These are phyloP conservation scores for Harpegnathos saltator DNA, from an alignment of 1,140 invertebrate genomes.

Conservation along the genomic window DNA sequence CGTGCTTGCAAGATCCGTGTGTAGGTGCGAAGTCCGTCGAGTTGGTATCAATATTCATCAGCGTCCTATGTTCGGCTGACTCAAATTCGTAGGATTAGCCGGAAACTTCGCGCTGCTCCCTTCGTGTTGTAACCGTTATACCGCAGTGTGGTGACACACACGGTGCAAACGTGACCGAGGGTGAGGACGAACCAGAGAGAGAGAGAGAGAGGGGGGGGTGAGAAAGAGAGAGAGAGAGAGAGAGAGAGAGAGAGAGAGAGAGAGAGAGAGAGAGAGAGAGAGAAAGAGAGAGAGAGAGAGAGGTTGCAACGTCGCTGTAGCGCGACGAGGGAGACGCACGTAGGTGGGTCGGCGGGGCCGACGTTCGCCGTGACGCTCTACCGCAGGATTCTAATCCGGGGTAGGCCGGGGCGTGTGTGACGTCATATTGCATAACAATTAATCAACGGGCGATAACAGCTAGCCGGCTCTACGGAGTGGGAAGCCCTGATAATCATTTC, in stretches of 20 bases:
- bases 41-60: slow-evolving; percentile 86
- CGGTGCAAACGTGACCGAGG: background rate
- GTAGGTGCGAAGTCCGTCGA: slow-evolving; percentile 58
- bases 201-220: slow-evolving; percentile 45
- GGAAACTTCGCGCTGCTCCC: slow-evolving; percentile 82
- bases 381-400: slow-evolving; percentile 83
- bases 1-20: slow-evolving; percentile 41
- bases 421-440: slow-evolving; percentile 87
- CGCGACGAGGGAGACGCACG: slow-evolving; percentile 27
- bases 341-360: slow-evolving; percentile 36
- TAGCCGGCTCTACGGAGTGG: slow-evolving; percentile 83
- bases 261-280: slow-evolving; percentile 50
- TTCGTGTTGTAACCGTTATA: slow-evolving; percentile 66
- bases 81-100: slow-evolving; percentile 85
- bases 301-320: slow-evolving; percentile 9
- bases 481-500: slow-evolving; percentile 86
- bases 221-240: slow-evolving; percentile 24
- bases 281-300: slow-evolving; percentile 17
- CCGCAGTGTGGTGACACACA: slow-evolving; percentile 20
- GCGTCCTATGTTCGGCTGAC: slow-evolving; percentile 85
- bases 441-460: slow-evolving; percentile 86
- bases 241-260: slow-evolving; percentile 19
- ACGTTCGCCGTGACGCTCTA: slow-evolving; percentile 74
- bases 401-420: slow-evolving; percentile 78
- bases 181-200: background rate